Base-by-base conservation (phyloP, 2,888 invertebrate genomes). In the Phytoseiulus persimilis region DNA sequence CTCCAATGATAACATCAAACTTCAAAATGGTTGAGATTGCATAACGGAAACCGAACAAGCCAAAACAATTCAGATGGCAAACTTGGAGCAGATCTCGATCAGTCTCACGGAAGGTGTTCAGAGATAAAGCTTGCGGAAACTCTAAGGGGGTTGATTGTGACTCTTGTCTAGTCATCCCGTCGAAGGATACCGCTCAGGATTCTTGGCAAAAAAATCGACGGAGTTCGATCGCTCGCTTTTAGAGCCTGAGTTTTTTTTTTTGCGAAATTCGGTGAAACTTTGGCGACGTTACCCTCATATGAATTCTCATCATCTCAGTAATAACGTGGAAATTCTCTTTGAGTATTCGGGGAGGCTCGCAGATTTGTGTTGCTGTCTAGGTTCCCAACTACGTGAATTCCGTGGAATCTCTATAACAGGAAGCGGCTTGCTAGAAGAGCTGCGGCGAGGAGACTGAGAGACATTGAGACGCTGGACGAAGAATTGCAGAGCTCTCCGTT, bases 401-500 rank as follows among this genome's bases (percentile, higher is more conserved):
- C 9, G 3, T 6, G 9, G 39, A 39, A 9, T 39, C 9, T 18
- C 18, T 65, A 65, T 28, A 65, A 28, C 65, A 65, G 18, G 65
- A 65, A 18, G 1, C 65, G 14, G 23, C 23, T 65, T 3, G 33
- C 33, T 23, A 87, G 33, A 18, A 87, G 11, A 39, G 39, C 87
- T n/a, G 23, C 23, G 9, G 87, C 87, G 87, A 87, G 87, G 32
- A 32, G 39, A 31, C 6, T 28, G 45, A 87, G 31, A 33, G 87
- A 87, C 87, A 32, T 32, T 6, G 32, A 23, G 33, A 23, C 33
- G 11, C 39, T 33, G n/a, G 39, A 6, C 39, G 87, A 87, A 39
- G 33, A 87, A 90, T 97, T 97, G 93, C 97, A 97, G 83, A 97
- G 94, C 93, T 97, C 97, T 6, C 97, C 97, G 91, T 94, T 95